Base-by-base conservation (phyloP, 2,797 vertebrate genomes). In the Manis crassicaudata region DNA sequence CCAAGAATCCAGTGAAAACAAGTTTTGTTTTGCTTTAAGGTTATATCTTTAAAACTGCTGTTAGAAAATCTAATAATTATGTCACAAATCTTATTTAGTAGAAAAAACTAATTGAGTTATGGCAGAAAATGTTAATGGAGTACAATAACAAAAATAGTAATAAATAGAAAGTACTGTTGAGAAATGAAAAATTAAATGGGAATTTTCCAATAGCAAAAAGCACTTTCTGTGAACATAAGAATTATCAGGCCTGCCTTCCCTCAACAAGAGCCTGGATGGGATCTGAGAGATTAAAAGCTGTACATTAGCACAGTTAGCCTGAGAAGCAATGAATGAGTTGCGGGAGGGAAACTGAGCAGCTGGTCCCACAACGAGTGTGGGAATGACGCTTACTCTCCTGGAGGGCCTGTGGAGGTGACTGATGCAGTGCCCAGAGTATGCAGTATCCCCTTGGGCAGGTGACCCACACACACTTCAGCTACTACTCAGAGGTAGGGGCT, bases 121-220 rank as follows among this genome's bases (percentile, higher is more conserved):
- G 1, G 17, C 7, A 82, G 52, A 13, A 60, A 88, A 92, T 35
- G 4, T 46, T 67, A 80, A 86, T 62, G 35, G 23, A 79, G 32
- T 81, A 25, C 21, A 29, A 40, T 63, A 73, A 63, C 20, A 75
- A 83, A 63, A 16, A 50, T 23, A 50, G 32, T 32, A 85, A 56
- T 58, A 89, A 89, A 90, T 65, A 16, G 11, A 79, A 84, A 83
- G 18, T 9, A 79, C 16, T 81, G 1, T 63, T 88, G 27, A 72
- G 52, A 94, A 94, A 73, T 40, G 9, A 83, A 96, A 93, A 77
- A 90, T 54, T 27, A 87, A 90, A 84, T 72, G 23, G 23, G 11
- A 87, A 67, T 63, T 83, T 75, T 80, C 29, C 46, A 86, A 11
- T 73, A 81, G 65, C 2, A 88, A 11, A 68, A 96, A 62, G 16